Evolutionary conservation across 2,888 invertebrate genomes (phyloP), one percentile per base, ranked within the genome.

Genomic region (Frankliniella fusca): DNA sequence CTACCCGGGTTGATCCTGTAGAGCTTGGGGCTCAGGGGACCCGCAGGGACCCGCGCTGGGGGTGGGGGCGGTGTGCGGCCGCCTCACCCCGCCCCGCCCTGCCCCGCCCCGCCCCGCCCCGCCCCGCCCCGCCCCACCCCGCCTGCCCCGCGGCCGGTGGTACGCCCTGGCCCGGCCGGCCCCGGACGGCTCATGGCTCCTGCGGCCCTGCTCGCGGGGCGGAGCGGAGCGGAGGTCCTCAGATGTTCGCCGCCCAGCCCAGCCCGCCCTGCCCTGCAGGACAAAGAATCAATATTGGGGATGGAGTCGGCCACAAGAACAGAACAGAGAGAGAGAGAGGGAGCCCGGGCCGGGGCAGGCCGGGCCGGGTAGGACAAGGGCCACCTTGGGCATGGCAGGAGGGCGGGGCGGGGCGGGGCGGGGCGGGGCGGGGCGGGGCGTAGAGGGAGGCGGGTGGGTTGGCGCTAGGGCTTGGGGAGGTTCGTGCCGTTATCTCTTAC

Each of bases 211-310:
- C n/a, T 38, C 38, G 38, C 38, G 38, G 38, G 38, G 38, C 38
- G 38, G 38, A 38, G 38, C 38, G 38, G 38, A 38, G 38, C 38
- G 38, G 38, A 27, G 70, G 70, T 76, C 70, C 70, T 76, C 70
- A 76, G 70, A 76, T 76, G 70, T 76, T 76, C 70, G 70, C 70
- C 70, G 70, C 70, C 70, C 70, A 27, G 70, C 38, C 38, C 38
- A n/a, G n/a, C n/a, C n/a, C n/a, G n/a, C n/a, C n/a, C n/a, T n/a
- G 38, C 38, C 38, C 38, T 38, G 38, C 70, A 76, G 70, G 70
- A 76, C 70, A 76, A 76, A 76, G 70, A 76, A 76, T 76, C 70
- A 76, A 76, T 76, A 76, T 76, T 76, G 70, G 27, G 70, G 70
- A 76, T 76, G 70, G 70, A 76, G 70, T 27, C 10, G 27, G 70